Conservation (phyloP, 2,797 vertebrate species). For the Rhabdophis nuchalis region DNA sequence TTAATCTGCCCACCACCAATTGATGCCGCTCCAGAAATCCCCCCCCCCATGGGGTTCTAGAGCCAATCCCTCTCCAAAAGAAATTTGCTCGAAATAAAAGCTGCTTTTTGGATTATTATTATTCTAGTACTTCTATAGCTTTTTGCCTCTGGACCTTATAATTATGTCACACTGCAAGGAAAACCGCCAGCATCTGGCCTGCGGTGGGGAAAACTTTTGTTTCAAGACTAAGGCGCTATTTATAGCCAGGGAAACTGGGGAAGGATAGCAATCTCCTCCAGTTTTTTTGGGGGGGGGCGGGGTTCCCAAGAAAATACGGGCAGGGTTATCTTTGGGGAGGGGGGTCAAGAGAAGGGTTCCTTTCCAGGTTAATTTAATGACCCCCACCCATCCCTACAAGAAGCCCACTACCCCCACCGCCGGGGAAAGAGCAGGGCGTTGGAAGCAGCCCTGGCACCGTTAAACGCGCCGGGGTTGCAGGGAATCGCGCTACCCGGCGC, state of each 20-base stretch:
- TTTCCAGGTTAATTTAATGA: conserved; percentile 58
- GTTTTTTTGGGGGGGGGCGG: too few relatives aligned
- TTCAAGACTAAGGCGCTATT: conserved; percentile 78
- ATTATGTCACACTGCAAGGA: conserved; percentile 81
- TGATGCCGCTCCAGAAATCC: conserved; percentile 26
- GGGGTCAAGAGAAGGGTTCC: conserved; percentile 48
- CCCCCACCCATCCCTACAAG: neutral
- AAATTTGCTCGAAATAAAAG: conserved; percentile 53
- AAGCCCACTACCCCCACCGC: conserved; percentile 13
- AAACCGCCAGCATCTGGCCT: conserved; percentile 81
- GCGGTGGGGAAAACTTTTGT: conserved; percentile 80
- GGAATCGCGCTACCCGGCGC: neutral
- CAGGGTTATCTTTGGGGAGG: conserved; percentile 67
- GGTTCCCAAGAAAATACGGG: conserved; percentile 70
- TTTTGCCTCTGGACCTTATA: conserved; percentile 73
- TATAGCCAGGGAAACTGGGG: conserved; percentile 76
- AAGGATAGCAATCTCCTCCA: conserved; percentile 79
- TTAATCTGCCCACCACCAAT: conserved; percentile 33
- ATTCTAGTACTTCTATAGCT: conserved; percentile 67
- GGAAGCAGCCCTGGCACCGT: neutral
- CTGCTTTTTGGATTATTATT: conserved; percentile 66
- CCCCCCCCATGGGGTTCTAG: conserved; percentile 35
- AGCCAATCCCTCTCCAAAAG: conserved; percentile 30
- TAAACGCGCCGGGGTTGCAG: neutral
- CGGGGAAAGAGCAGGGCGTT: neutral